Evolutionary conservation across 1,140 invertebrate genomes (phyloP), one percentile per base, ranked within the genome.

Genomic region (Charaxes varanes): DNA sequence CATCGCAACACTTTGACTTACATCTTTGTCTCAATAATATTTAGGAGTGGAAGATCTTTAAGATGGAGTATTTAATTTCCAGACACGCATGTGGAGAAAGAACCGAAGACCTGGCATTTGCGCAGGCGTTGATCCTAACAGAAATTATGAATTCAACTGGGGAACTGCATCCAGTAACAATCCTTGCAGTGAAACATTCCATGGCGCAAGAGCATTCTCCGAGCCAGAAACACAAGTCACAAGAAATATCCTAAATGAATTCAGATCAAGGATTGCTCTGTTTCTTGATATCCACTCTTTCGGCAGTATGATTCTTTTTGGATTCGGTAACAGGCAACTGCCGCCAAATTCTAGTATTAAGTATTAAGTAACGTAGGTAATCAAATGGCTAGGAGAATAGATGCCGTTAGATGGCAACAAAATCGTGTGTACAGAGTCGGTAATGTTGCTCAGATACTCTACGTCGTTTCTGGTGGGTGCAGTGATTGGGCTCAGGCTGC

Each of bases 171-270:
- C 71, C 19, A 78, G 74, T 40, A 78, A 59, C 2, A 81, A 85
- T 48, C 87, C 89, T 0, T 94, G 93, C 60, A 61, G 61, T 2
- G 89, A 93, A 0, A 90, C 86, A 2, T 95, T 87, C 77, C 87
- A 88, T 16, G 93, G 93, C 1, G 56, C 73, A 0, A 60, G 58
- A n/a, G 53, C 90, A 0, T 93, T 93, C 59, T 94, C 92, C 0
- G 93, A 95, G 76, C 83, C 86, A 0, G 94, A 95, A 68, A 69
- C 85, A 0, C 38, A 59, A 14, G 56, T 71, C 2, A 70, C 86
- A 6, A 62, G 73, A 3, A 65, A 85, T 52, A 61, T 87, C 3
- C 57, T 87, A 2, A 41, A 44, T 7, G 50, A 61, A 16, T 34
- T 72, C 13, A 61, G 80, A 3, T 47, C 55, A 3, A 66, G 76